Evolutionary conservation across 2,888 invertebrate species (phyloP).

Genomic region (Drosophila affinis): DNA sequence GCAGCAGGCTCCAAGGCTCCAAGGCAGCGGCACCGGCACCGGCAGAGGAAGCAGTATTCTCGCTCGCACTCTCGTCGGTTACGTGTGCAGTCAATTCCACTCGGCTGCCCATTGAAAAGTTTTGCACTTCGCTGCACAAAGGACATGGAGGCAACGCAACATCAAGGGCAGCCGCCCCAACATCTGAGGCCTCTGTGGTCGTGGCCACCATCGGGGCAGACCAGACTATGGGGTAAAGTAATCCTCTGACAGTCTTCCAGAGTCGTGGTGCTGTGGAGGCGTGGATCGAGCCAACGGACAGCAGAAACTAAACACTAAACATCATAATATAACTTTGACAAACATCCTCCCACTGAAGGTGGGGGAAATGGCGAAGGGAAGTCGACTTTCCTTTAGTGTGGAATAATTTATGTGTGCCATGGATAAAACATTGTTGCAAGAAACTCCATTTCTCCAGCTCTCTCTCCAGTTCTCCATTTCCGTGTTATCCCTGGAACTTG

Average conservation of each 20-base stretch:
- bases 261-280: too few species aligned
- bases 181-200: conserved; percentile 7
- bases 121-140: conserved; percentile 54
- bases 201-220: too few species aligned
- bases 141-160: conserved; percentile 34
- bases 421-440: conserved; percentile 21
- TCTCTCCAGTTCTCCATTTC: conserved; percentile 19
- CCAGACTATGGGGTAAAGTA: background rate
- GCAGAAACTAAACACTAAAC: conserved; percentile 31
- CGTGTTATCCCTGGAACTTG: conserved; percentile 5
- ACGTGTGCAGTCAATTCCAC: conserved; percentile 49
- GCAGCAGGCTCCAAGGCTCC: background rate
- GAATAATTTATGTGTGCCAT: conserved; percentile 14
- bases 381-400: background rate
- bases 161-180: conserved; percentile 28
- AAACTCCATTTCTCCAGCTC: conserved; percentile 6
- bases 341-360: conserved; percentile 3
- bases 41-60: conserved; percentile 23
- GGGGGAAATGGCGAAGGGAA: background rate
- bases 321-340: conserved; percentile 28
- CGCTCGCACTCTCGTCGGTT: conserved; percentile 30
- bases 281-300: background rate
- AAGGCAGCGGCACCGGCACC: conserved; percentile 7
- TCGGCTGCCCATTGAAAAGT: conserved; percentile 53
- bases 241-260: background rate